Base-by-base conservation (phyloP, 2,888 invertebrate genomes). In the Himalopsyche anomala region DNA sequence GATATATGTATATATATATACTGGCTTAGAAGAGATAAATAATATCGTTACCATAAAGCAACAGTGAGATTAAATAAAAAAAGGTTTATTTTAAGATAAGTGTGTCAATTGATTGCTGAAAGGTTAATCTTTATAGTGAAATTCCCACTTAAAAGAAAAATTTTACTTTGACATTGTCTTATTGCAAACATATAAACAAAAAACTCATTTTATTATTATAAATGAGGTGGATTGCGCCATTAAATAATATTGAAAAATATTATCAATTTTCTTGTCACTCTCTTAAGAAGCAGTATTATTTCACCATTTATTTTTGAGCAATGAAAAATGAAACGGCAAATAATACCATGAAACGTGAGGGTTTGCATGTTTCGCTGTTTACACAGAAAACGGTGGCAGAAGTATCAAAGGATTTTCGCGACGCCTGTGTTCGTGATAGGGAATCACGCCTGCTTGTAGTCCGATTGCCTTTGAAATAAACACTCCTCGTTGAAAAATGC, bases 261-360 rank as follows among this genome's bases (percentile, higher is more conserved):
- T 45, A 11, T 45, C 62, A 62, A 62, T 62, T 62, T 62, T 62
- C 62, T 62, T 28, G 62, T 62, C 62, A 62, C n/a, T 28, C 19
- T 19, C 28, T 15, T 62, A 62, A 62, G 62, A 62, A 62, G 28
- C 8, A 62, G 62, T 62, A 62, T 62, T 62, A 62, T 62, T 62
- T 28, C 62, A 62, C 62, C 6, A 62, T 62, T 28, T 62, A 62
- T 62, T 62, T 19, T 62, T n/a, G 28, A 45, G 45, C 40, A 81
- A 45, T 81, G 45, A 45, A 81, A 81, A 45, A 81, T 19, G 45
- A 81, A 81, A 81, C 42, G 80, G 51, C 82, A 55, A 82, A 82
- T 82, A 51, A 84, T 84, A 84, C 40, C 81, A 36, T 55, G 83
- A 83, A 87, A 88, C 88, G 88, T 88, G 88, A 88, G 86, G 83